Evolutionary conservation across 2,888 invertebrate species (phyloP).

Genomic region (Xiphydria camelus): DNA sequence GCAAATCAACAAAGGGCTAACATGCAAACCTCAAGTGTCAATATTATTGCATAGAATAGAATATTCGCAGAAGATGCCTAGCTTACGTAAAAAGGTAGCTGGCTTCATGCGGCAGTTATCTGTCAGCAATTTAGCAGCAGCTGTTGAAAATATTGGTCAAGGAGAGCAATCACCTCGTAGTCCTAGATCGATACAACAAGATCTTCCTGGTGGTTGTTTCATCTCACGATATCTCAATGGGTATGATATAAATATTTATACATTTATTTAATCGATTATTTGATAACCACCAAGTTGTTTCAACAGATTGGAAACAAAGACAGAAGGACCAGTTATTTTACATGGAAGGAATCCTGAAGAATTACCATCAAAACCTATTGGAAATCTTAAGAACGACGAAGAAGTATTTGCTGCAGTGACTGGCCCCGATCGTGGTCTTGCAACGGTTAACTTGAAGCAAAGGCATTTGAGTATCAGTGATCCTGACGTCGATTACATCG

Average conservation of each 20-base stretch:
- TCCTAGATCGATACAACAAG: slow-evolving; percentile 57
- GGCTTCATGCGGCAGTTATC: slow-evolving; percentile 75
- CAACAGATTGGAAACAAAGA: slow-evolving; percentile 51
- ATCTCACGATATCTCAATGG: slow-evolving; percentile 73
- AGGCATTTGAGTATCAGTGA: slow-evolving; percentile 69
- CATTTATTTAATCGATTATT: neutral
- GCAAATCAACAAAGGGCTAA: neutral
- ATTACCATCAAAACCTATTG: slow-evolving; percentile 67
- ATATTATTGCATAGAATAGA: too few relatives aligned
- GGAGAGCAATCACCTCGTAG: slow-evolving; percentile 61
- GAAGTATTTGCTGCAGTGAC: slow-evolving; percentile 74
- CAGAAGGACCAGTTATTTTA: slow-evolving; percentile 65
- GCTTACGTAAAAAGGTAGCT: slow-evolving; percentile 70
- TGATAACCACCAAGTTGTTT: neutral
- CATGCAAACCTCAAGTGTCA: too few relatives aligned
- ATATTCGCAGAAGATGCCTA: slow-evolving; percentile 62
- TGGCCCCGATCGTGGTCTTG: slow-evolving; percentile 81
- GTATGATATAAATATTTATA: slow-evolving; percentile 46
- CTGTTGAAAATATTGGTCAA: slow-evolving; percentile 48
- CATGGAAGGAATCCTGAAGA: slow-evolving; percentile 75
- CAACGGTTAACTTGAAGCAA: slow-evolving; percentile 70
- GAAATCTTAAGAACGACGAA: slow-evolving; percentile 59
- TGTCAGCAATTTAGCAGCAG: slow-evolving; percentile 57
- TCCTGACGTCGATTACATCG: slow-evolving; percentile 75
- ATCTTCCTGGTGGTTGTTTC: slow-evolving; percentile 63